phyloP scores from a whole-genome alignment of 1,140 invertebrate species.

The honey bee (Apis mellifera) region Amel_HAv3.1 CM009934.2:10913001-10913500 shows the following conservation, averaged over 20 bases:
- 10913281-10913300: no score
- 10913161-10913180: neutral
- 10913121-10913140: constrained; percentile 51
- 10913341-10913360: no score
- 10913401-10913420: no score
- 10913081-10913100: neutral
- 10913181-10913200: constrained; percentile 48
- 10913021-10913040: constrained; percentile 60
- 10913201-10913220: constrained; percentile 37
- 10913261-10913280: no score
- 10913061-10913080: constrained; percentile 9
- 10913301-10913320: no score
- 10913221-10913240: constrained; percentile 37
- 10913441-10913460: no score
- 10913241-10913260: no score
- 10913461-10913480: no score
- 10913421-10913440: no score
- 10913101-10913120: constrained; percentile 25
- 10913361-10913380: no score
- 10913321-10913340: no score
- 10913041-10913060: constrained; percentile 62
- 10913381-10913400: no score
- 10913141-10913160: constrained; percentile 20
- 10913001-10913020: constrained; percentile 14
- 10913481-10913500: neutral